Evolutionary conservation across 2,113 vertebrate species (phyloP).

Genomic region (Ammodramus savannarum): DNA sequence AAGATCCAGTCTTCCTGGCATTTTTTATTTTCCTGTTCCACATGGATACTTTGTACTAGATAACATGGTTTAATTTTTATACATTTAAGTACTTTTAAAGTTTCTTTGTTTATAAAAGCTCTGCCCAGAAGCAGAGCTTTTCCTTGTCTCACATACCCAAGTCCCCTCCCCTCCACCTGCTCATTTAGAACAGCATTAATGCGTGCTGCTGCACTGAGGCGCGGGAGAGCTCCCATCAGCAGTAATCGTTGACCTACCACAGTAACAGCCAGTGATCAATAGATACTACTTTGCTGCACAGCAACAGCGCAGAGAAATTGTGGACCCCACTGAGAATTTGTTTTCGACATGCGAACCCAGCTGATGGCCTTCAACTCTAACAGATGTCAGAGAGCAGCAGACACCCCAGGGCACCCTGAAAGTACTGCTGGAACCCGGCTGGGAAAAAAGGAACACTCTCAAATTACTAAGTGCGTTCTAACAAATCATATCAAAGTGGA

Average conservation of each 20-base stretch:
- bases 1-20: not conserved
- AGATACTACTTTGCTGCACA: slow-evolving; percentile 1
- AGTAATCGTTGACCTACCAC: slow-evolving; percentile 29
- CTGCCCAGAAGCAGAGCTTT: not conserved
- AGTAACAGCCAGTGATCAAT: slow-evolving; percentile 43
- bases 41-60: not conserved
- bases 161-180: not conserved
- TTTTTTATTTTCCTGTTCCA: not conserved
- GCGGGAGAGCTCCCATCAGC: not conserved
- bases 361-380: slow-evolving; percentile 19
- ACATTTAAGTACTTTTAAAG: not conserved
- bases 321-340: slow-evolving; percentile 24
- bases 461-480: not conserved
- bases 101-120: not conserved
- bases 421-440: not conserved
- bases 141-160: not conserved
- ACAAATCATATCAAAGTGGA: slow-evolving; percentile 27
- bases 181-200: not conserved
- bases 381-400: slow-evolving; percentile 37
- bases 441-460: not conserved
- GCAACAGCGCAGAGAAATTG: not conserved
- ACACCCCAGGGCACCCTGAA: not conserved
- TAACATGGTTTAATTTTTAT: not conserved
- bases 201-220: not conserved
- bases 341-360: not conserved